Percentiles rank a stretch among this genome's conserved stretches.
Conservation (phyloP, 2,888 invertebrate genomes). For the Mamestra brassicae region DNA sequence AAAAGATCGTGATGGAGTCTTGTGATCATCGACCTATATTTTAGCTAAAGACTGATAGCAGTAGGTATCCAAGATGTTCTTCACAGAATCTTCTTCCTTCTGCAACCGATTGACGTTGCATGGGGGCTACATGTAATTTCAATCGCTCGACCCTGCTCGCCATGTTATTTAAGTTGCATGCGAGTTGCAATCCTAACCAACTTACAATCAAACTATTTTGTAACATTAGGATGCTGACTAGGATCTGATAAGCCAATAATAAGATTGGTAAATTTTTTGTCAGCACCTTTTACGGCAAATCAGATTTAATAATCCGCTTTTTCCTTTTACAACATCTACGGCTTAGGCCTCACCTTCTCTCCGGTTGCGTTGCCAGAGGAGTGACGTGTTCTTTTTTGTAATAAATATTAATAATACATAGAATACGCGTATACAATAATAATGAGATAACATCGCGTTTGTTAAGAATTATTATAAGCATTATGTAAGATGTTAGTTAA, state of each 20-base stretch:
- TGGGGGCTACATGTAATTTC: too few species aligned
- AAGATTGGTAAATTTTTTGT: not conserved
- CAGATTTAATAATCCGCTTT: not conserved
- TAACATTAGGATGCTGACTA: not conserved
- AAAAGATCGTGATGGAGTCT: too few species aligned
- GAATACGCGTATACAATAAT: not conserved
- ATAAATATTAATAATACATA: slow-evolving; percentile 21
- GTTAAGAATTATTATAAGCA: slow-evolving; percentile 25
- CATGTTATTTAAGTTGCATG: too few species aligned
- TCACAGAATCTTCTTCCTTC: too few species aligned
- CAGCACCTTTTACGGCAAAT: not conserved
- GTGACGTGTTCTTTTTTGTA: slow-evolving; percentile 24
- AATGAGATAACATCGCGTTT: slow-evolving; percentile 21
- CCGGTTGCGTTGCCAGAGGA: not conserved
- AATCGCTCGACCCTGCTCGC: too few species aligned
- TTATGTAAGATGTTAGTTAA: slow-evolving; percentile 31
- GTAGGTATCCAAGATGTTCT: too few species aligned
- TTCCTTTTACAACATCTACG: slow-evolving; percentile 8
- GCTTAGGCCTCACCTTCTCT: not conserved
- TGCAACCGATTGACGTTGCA: too few species aligned
- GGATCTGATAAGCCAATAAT: not conserved
- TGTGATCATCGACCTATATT: too few species aligned
- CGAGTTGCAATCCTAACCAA: too few species aligned
- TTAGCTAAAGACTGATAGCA: too few species aligned
- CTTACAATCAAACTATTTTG: not conserved